phyloP scores from a whole-genome alignment of 64 coral and sea anemone genomes.

The Exaiptasia diaphana region DNA sequence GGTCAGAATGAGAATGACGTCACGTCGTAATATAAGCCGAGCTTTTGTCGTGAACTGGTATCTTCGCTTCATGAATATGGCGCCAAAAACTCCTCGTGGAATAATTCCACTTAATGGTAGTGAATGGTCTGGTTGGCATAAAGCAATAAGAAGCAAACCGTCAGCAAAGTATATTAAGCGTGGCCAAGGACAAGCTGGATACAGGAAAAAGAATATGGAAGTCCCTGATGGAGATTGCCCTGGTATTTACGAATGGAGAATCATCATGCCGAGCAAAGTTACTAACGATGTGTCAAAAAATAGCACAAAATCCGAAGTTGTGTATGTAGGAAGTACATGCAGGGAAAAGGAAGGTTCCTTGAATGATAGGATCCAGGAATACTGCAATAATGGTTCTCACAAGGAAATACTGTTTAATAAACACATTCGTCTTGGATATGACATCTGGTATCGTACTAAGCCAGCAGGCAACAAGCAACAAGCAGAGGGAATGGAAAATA shows the following conservation, averaged over 20 bases:
- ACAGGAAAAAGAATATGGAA: neutral
- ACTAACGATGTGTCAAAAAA: no score
- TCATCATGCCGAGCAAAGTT: neutral
- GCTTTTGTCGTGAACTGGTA: no score
- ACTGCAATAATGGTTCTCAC: constrained; percentile 26
- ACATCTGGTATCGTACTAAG: constrained; percentile 1
- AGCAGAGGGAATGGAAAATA: neutral
- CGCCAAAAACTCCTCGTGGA: no score
- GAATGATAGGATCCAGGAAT: constrained; percentile 10
- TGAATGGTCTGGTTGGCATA: neutral
- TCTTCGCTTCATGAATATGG: no score
- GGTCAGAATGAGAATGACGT: no score
- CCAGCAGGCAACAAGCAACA: neutral
- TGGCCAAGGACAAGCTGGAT: neutral
- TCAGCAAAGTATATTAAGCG: neutral
- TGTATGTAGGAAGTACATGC: constrained; percentile 1
- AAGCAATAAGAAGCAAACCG: neutral
- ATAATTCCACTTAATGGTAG: neutral
- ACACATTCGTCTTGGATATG: neutral
- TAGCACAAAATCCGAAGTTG: no score
- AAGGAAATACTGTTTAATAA: neutral
- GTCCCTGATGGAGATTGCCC: neutral
- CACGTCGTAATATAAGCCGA: no score
- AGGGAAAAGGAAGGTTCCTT: neutral
- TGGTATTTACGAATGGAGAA: constrained; percentile 13